Base-by-base conservation (phyloP, 2,797 vertebrate species). In the Acanthornis magna region DNA sequence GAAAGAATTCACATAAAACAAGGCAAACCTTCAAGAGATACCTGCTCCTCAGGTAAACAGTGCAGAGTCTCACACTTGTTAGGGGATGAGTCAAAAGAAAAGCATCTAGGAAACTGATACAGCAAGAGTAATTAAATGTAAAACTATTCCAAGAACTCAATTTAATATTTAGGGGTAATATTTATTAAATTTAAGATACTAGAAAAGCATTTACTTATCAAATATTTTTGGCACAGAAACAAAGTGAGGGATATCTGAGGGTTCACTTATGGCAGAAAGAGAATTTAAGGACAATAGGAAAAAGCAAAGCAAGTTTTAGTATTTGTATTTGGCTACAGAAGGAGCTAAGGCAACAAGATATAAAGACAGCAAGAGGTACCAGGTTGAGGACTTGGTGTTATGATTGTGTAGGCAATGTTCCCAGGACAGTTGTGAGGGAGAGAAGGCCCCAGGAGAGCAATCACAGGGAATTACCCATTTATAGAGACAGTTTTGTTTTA, bases 1-100 rank as follows among this genome's bases (percentile, higher is more conserved):
- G 83, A 92, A 97, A 73, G 70, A 95, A 80, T 93, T 92, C 95
- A 91, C 77, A 89, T 94, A 91, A 92, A 94, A 93, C 9, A 19
- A 58, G 43, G 18, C 73, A 86, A 40, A 26, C 25, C 16, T 91
- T 85, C 55, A 77, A 66, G 51, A 91, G 86, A 82, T 75, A 94
- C 83, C 83, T 93, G 47, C 48, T 91, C 16, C 54, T 83, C 89
- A 95, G 90, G 89, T 89, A 91, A 93, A 96, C 43, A 83, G 21
- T 74, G 29, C 25, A n/a, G 20, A 75, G 12, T 43, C 19, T 89
- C 25, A 36, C 16, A 16, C 6, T 87, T 7, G 16, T 40, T 53
- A 77, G 18, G 21, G 29, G 27, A 63, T 72, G 58, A 88, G 75
- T 91, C 51, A 95, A 82, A 94, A 18, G 66, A 81, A 70, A 94